phyloP scores from a whole-genome alignment of 2,888 invertebrate genomes.

The Chironomus tentans region DNA sequence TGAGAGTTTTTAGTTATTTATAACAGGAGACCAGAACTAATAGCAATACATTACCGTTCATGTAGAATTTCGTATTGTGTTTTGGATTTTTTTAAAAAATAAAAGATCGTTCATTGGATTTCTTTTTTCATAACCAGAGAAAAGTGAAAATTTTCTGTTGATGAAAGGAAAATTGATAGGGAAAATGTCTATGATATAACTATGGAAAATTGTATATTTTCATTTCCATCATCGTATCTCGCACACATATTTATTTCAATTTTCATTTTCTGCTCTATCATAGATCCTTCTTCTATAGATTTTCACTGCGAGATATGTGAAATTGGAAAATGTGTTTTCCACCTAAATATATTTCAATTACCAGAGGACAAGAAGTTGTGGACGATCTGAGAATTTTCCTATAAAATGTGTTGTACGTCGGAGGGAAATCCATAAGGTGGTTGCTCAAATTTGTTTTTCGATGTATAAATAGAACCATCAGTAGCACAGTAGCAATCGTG shows the following conservation, averaged over 20 bases:
- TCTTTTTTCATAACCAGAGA: background rate
- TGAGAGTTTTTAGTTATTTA: slow-evolving; percentile 26
- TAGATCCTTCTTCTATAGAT: background rate
- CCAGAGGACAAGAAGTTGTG: slow-evolving; percentile 15
- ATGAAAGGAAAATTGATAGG: background rate
- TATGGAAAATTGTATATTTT: slow-evolving; percentile 9
- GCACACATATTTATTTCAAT: too few relatives aligned
- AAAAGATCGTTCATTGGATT: too few relatives aligned
- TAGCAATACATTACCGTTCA: background rate
- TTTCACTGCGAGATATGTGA: background rate
- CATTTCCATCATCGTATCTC: background rate
- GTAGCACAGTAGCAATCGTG: background rate
- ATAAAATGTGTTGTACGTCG: background rate
- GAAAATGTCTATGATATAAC: background rate
- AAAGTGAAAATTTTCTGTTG: background rate
- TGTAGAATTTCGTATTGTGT: background rate
- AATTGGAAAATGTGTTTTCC: slow-evolving; percentile 23
- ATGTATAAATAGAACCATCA: background rate
- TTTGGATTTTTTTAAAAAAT: too few relatives aligned
- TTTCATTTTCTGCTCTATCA: background rate
- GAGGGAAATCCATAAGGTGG: slow-evolving; percentile 9
- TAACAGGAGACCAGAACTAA: background rate
- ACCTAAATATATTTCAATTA: slow-evolving; percentile 26
- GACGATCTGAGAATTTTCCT: slow-evolving; percentile 14
- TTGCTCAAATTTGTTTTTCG: background rate